phyloP scores from a whole-genome alignment of 2,888 invertebrate genomes.

The Drosophila lutescens region DNA sequence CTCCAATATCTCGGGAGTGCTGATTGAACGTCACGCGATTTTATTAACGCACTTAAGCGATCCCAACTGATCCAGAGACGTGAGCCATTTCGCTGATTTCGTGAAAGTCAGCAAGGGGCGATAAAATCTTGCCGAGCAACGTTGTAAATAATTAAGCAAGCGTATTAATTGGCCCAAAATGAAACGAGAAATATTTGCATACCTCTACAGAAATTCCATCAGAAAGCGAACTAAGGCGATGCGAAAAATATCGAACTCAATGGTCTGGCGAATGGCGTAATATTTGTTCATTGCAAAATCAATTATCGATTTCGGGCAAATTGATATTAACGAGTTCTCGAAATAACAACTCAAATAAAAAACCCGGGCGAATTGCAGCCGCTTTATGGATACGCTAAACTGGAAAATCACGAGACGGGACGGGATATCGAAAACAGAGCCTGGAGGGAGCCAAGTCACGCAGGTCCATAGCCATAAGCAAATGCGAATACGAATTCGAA shows the following conservation, averaged over 20 bases:
- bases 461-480: constrained; percentile 61
- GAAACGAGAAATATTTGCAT: constrained; percentile 37
- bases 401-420: constrained; percentile 35
- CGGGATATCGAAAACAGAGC: constrained; percentile 44
- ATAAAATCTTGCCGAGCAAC: constrained; percentile 18
- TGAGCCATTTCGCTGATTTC: constrained; percentile 67
- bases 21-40: constrained; percentile 45
- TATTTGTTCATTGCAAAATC: constrained; percentile 81
- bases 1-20: constrained; percentile 35
- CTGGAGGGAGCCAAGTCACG: constrained; percentile 69
- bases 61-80: constrained; percentile 52
- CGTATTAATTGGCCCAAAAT: constrained; percentile 42
- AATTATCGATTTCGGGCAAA: constrained; percentile 81
- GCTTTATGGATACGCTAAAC: constrained; percentile 30
- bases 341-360: constrained; percentile 56
- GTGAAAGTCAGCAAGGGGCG: constrained; percentile 61
- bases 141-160: constrained; percentile 73
- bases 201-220: constrained; percentile 39
- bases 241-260: constrained; percentile 23
- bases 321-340: constrained; percentile 81
- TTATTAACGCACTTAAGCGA: constrained; percentile 58
- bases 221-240: constrained; percentile 14
- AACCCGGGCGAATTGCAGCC: constrained; percentile 50
- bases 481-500: constrained; percentile 17
- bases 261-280: constrained; percentile 63